Conservation (phyloP, 2,113 vertebrate species). For the Siphamia tubifer region DNA sequence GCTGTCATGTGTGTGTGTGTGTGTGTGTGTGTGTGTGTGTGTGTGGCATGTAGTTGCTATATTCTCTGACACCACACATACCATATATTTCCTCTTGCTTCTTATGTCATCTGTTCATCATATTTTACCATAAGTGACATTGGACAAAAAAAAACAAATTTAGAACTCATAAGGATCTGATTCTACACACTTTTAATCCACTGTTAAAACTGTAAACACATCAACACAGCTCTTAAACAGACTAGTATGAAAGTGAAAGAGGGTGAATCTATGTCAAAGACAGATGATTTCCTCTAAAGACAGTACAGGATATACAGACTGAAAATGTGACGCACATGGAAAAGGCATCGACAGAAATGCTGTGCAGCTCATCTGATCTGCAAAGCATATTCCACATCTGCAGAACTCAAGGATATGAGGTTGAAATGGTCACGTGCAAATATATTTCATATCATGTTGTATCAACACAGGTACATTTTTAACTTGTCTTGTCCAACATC, state of each 20-base stretch:
- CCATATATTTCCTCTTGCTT: background rate
- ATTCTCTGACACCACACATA: background rate
- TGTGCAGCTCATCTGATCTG: background rate
- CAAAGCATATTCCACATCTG: no score
- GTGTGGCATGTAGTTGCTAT: background rate
- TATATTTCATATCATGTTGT: background rate
- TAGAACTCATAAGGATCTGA: background rate
- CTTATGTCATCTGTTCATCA: background rate
- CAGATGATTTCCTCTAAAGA: conserved; percentile 35
- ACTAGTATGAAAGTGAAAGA: conserved; percentile 62
- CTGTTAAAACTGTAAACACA: background rate
- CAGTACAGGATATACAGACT: background rate
- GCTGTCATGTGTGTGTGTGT: background rate
- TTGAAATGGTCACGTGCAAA: background rate
- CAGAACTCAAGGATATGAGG: background rate
- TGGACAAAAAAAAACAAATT: conserved; percentile 49
- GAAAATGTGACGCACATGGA: background rate
- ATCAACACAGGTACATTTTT: no score
- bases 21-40: no score
- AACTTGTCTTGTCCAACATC: no score
- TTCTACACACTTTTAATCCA: background rate
- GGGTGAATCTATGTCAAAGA: conserved; percentile 21
- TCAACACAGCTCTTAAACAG: background rate
- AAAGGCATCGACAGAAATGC: background rate
- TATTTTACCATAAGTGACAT: background rate